Evolutionary conservation across 2,888 invertebrate species (phyloP).

Genomic region (Aquatica leii): DNA sequence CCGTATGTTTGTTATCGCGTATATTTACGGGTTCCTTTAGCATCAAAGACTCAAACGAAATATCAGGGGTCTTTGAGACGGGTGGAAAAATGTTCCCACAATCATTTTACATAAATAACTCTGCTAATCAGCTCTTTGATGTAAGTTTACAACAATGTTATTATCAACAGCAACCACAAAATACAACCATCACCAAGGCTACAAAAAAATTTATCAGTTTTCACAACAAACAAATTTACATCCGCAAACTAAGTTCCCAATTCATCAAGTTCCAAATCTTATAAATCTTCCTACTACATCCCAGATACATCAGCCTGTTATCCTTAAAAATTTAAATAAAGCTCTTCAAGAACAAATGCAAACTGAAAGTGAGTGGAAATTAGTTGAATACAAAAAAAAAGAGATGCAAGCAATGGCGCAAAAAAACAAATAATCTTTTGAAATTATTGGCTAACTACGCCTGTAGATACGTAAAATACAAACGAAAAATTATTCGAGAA

Average conservation of each 20-base stretch:
- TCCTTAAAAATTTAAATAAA: conserved; percentile 4
- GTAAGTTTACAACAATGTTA: conserved; percentile 2
- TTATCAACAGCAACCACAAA: conserved; percentile 13
- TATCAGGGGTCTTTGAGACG: neutral
- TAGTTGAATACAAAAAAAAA: conserved; percentile 11
- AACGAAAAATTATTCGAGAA: neutral
- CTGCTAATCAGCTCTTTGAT: conserved; percentile 11
- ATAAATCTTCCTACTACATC: neutral
- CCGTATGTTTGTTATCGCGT: neutral
- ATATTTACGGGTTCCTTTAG: neutral
- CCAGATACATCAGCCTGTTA: conserved; percentile 9
- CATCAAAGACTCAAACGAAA: neutral
- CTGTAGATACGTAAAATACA: conserved; percentile 2
- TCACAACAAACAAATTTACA: conserved; percentile 9
- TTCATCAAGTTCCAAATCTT: neutral
- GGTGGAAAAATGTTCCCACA: conserved; percentile 9
- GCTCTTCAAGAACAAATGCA: conserved; percentile 9
- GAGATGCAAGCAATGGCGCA: neutral
- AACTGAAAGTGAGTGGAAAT: conserved; percentile 10
- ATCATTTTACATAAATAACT: neutral
- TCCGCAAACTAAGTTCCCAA: neutral
- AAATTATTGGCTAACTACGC: conserved; percentile 12
- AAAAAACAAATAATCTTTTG: conserved; percentile 10
- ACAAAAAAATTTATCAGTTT: neutral
- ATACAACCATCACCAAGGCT: neutral